Percentiles rank a stretch among this genome's conserved stretches.
Conservation (phyloP, 2,888 invertebrate genomes). For the Amphipyra berbera region DNA sequence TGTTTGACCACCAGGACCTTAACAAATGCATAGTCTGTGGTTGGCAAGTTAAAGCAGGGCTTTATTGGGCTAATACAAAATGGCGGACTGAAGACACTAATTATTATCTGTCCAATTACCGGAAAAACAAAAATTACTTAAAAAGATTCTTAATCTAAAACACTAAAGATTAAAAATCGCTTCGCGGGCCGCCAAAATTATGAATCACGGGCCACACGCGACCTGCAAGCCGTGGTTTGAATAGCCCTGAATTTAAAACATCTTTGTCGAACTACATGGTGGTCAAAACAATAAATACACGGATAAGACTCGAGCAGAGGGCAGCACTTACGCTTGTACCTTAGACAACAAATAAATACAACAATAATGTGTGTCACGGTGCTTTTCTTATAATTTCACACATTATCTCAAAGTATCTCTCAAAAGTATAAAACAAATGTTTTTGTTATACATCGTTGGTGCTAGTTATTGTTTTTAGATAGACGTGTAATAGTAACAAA, state of each 20-base stretch:
- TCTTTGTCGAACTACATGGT: neutral
- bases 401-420: slow-evolving; percentile 20
- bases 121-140: too few relatives aligned
- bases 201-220: too few relatives aligned
- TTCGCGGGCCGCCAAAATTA: too few relatives aligned
- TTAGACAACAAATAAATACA: neutral
- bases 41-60: too few relatives aligned
- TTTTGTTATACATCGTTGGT: slow-evolving; percentile 57
- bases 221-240: too few relatives aligned
- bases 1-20: slow-evolving; percentile 16
- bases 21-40: neutral
- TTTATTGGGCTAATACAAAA: too few relatives aligned
- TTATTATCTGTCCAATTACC: too few relatives aligned
- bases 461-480: slow-evolving; percentile 56
- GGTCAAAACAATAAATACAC: slow-evolving; percentile 25
- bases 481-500: slow-evolving; percentile 45
- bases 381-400: slow-evolving; percentile 40
- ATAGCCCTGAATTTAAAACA: neutral
- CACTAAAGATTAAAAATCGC: too few relatives aligned
- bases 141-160: too few relatives aligned
- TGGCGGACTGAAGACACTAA: too few relatives aligned
- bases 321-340: slow-evolving; percentile 24
- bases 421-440: slow-evolving; percentile 22
- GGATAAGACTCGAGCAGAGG: slow-evolving; percentile 35
- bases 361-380: slow-evolving; percentile 34